phyloP scores from a whole-genome alignment of 2,797 vertebrate genomes.

The Rhinatrema bivittatum region DNA sequence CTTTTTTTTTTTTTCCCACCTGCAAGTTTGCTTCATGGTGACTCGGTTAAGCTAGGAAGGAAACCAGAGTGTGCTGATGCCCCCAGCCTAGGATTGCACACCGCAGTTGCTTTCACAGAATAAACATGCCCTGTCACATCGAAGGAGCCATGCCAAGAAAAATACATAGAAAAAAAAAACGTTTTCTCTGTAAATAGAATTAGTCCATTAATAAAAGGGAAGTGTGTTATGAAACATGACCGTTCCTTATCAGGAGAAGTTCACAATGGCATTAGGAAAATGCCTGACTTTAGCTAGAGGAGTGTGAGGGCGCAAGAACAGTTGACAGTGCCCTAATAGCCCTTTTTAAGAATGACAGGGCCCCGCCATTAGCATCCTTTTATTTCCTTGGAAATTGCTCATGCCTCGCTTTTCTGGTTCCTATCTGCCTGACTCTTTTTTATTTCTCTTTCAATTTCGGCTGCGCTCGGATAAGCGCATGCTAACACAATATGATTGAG shows the following conservation, averaged over 20 bases:
- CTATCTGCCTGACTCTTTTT: conserved; percentile 86
- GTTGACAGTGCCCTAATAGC: conserved; percentile 76
- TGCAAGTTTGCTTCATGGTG: neutral
- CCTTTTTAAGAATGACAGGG: conserved; percentile 90
- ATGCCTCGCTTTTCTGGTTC: conserved; percentile 72
- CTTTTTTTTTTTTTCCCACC: too few relatives aligned
- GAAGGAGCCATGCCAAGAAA: conserved; percentile 42
- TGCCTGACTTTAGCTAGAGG: conserved; percentile 84
- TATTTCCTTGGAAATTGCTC: conserved; percentile 90
- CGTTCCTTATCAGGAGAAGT: conserved; percentile 64
- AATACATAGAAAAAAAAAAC: conserved; percentile 55
- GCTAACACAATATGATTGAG: conserved; percentile 90
- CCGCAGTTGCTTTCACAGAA: conserved; percentile 21
- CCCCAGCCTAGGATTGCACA: too few relatives aligned
- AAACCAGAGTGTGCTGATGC: too few relatives aligned
- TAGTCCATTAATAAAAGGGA: conserved; percentile 75
- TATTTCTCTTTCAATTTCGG: conserved; percentile 93
- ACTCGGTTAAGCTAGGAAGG: neutral
- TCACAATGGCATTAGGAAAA: conserved; percentile 76
- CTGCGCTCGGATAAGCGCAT: conserved; percentile 73
- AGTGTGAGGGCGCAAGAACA: conserved; percentile 70
- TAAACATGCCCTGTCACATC: conserved; percentile 33
- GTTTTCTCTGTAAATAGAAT: conserved; percentile 75
- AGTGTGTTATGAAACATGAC: conserved; percentile 75
- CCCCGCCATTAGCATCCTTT: conserved; percentile 84